Evolutionary conservation across 2,888 invertebrate species (phyloP).

Genomic region (Pollenia griseotomentosa): DNA sequence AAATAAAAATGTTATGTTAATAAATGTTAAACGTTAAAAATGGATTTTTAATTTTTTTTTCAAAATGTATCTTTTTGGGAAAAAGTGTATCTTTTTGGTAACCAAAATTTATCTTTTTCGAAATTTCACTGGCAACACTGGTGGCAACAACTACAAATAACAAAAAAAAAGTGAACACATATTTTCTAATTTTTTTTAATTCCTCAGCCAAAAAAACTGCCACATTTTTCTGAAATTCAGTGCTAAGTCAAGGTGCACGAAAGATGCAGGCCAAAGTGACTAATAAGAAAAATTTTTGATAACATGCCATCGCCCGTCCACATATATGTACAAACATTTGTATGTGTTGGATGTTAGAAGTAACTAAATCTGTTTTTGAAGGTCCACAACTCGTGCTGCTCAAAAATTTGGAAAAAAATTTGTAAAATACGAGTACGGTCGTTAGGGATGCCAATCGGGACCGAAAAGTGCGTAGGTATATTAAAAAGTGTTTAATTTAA

Average conservation of each 20-base stretch:
- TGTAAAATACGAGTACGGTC: neutral
- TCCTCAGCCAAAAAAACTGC: neutral
- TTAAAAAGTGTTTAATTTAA: no score
- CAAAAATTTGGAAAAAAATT: slow-evolving; percentile 17
- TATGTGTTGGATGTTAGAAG: neutral
- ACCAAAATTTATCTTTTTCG: no score
- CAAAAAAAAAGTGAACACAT: neutral
- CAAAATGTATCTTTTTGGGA: no score
- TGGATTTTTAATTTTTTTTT: no score
- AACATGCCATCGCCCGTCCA: slow-evolving; percentile 33
- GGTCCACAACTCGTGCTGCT: neutral
- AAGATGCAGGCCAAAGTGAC: neutral
- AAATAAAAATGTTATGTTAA: no score
- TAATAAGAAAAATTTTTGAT: slow-evolving; percentile 18
- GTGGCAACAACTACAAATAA: neutral
- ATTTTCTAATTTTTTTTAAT: neutral
- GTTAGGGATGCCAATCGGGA: no score
- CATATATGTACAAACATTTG: neutral
- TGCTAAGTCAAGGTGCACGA: slow-evolving; percentile 63
- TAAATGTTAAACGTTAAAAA: no score
- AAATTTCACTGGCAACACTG: no score
- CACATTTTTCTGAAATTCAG: neutral
- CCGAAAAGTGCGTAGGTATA: no score
- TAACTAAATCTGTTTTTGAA: slow-evolving; percentile 12
- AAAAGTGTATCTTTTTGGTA: no score